Evolutionary conservation across 2,113 vertebrate species (phyloP), one percentile per base, ranked within the genome.

Genomic region (Etia nguti): DNA sequence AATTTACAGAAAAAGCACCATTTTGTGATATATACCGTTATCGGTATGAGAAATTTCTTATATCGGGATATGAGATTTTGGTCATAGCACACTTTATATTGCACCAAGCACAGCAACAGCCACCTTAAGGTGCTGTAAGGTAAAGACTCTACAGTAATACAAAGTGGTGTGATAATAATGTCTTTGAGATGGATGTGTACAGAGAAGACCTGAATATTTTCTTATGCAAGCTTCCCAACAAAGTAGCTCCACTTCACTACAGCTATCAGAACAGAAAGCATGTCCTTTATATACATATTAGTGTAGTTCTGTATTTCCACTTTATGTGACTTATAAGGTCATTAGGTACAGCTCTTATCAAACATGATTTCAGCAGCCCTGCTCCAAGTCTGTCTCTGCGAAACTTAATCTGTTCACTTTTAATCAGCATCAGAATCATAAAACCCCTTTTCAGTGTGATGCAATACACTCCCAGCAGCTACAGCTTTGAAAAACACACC

Each of bases 51-150:
- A 59, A 1, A 29, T 29, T 5, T 16, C 56, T 29, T 24, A 59
- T 57, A 29, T 29, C 2, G 0, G 3, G 26, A 60, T 60, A 1
- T 34, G 29, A 18, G 57, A 60, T 2, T 60, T 6, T 20, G 0
- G 10, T 34, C 29, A 60, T 10, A 3, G 38, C 38, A 13, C 10
- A 12, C 65, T 8, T 7, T 60, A 60, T 2, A 34, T 34, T 0
- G 16, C 0, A 62, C 16, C 59, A 34, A 62, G 15, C 9, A 62
- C 59, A 7, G 4, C 36, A 62, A 36, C 59, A n/a, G 18, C 59
- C 59, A 36, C 31, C 31, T 2, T 62, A 36, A 4, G 10, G 10
- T 62, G 59, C 9, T 36, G 59, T 36, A 62, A 70, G 12, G 62
- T 22, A 24, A 43, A 60, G 59, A 62, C 57, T 31, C 15, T 18